phyloP scores from a whole-genome alignment of 1,140 invertebrate genomes.

The Achroia grisella region DNA sequence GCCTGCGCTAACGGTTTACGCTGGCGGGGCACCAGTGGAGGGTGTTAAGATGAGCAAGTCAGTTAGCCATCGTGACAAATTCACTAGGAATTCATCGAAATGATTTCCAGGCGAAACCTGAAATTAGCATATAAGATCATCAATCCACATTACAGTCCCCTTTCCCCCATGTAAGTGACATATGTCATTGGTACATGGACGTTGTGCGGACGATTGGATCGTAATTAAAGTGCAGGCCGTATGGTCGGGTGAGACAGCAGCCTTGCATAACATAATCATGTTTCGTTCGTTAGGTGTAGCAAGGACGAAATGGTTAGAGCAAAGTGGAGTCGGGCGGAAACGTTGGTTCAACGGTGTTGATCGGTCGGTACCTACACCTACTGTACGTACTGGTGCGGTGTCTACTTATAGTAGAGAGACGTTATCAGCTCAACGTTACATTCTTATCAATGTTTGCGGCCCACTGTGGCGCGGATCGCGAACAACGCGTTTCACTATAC shows the following conservation, averaged over 20 bases:
- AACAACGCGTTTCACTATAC: not conserved
- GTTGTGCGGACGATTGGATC: not conserved
- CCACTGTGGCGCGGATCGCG: not conserved
- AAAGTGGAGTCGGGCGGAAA: not conserved
- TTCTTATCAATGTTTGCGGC: not conserved
- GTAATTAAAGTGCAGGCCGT: too few species aligned
- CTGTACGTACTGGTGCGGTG: too few species aligned
- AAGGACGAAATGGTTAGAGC: conserved; percentile 7
- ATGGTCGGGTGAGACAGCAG: too few species aligned
- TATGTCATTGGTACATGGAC: not conserved
- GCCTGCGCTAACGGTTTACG: too few species aligned
- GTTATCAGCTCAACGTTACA: not conserved
- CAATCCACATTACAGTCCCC: too few species aligned
- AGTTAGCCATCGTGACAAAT: too few species aligned
- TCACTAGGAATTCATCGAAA: too few species aligned
- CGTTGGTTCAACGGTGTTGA: not conserved
- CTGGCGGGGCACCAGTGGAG: too few species aligned
- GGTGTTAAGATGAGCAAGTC: too few species aligned
- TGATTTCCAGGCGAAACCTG: not conserved
- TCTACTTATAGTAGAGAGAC: not conserved
- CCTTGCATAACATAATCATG: not conserved
- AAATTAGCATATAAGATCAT: too few species aligned
- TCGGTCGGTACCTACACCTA: too few species aligned
- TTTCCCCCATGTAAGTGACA: too few species aligned
- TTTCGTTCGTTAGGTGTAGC: conserved; percentile 4